Evolutionary conservation across 2,113 vertebrate genomes (phyloP), one percentile per base, ranked within the genome.

Genomic region (Chroicocephalus ridibundus): DNA sequence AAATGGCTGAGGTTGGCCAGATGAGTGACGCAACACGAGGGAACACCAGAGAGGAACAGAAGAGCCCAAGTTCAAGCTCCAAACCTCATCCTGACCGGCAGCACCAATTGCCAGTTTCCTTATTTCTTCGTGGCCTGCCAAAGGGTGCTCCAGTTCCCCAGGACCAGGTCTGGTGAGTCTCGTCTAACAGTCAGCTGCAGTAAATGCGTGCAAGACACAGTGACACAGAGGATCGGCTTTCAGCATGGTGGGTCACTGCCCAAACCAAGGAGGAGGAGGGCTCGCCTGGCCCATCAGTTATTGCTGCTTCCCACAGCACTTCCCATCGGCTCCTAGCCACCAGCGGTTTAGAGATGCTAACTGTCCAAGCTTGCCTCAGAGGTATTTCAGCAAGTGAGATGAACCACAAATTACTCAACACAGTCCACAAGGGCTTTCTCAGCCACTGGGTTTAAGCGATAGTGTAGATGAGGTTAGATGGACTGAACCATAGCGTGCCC

Each of bases 171-270:
- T 55, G 19, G 10, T 11, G n/a, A 77, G 20, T 36, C 38, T 62
- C 9, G 0, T 54, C 36, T 65, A 70, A 31, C 42, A 65, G 6
- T n/a, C n/a, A 46, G 6, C 32, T 68, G 58, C 58, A 60, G 40
- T 11, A 75, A 72, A 78, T 0, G 2, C 0, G 0, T 1, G 0
- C 0, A 0, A 69, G 49, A 40, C 31, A 1, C 38, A 84, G 72
- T 0, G 0, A 64, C 72, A 34, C 18, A 46, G 77, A 1, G 0
- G 44, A 86, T 34, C 10, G 57, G 44, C 46, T 74, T 58, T 66
- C 75, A 6, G 7, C 40, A 29, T 0, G 0, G 44, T 11, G 31
- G 55, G n/a, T 27, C 1, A 0, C 38, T 47, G 54, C 52, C 31
- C 40, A 71, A 58, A 76, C 14, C 3, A 6, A 82, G 86, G 51